phyloP scores from a whole-genome alignment of 2,888 invertebrate genomes.

The Melinopterus prodromus region DNA sequence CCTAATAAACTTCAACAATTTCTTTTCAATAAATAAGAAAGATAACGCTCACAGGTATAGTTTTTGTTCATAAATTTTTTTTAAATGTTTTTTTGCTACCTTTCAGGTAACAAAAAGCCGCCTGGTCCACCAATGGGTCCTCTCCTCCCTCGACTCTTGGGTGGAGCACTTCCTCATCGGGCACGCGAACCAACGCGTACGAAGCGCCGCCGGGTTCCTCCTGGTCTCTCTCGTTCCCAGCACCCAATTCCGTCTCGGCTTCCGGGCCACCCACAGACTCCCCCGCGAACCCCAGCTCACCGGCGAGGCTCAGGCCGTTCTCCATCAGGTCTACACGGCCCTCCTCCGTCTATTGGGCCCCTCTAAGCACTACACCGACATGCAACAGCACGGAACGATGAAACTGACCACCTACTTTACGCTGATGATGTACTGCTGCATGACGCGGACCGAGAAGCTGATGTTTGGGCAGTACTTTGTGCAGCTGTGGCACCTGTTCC shows the following conservation, averaged over 20 bases:
- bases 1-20: too few relatives aligned
- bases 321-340: slow-evolving; percentile 76
- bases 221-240: slow-evolving; percentile 91
- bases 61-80: too few relatives aligned
- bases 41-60: too few relatives aligned
- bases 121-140: slow-evolving; percentile 88
- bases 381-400: slow-evolving; percentile 86
- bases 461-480: slow-evolving; percentile 94
- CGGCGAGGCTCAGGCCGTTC: slow-evolving; percentile 64
- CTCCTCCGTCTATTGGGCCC: slow-evolving; percentile 79
- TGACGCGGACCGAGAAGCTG: slow-evolving; percentile 89
- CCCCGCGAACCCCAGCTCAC: slow-evolving; percentile 62
- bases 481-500: slow-evolving; percentile 93
- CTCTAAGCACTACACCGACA: slow-evolving; percentile 87
- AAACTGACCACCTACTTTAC: slow-evolving; percentile 94
- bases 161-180: slow-evolving; percentile 88
- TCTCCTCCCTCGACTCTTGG: slow-evolving; percentile 93
- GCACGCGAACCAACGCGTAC: slow-evolving; percentile 84
- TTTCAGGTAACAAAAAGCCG: slow-evolving; percentile 83
- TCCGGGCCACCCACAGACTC: slow-evolving; percentile 69
- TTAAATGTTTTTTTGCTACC: too few relatives aligned
- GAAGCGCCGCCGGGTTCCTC: slow-evolving; percentile 89
- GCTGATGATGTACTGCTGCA: slow-evolving; percentile 89
- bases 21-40: too few relatives aligned
- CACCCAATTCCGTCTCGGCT: slow-evolving; percentile 88